Evolutionary conservation across 2,797 vertebrate genomes (phyloP).

Genomic region (Lerista edwardsae): DNA sequence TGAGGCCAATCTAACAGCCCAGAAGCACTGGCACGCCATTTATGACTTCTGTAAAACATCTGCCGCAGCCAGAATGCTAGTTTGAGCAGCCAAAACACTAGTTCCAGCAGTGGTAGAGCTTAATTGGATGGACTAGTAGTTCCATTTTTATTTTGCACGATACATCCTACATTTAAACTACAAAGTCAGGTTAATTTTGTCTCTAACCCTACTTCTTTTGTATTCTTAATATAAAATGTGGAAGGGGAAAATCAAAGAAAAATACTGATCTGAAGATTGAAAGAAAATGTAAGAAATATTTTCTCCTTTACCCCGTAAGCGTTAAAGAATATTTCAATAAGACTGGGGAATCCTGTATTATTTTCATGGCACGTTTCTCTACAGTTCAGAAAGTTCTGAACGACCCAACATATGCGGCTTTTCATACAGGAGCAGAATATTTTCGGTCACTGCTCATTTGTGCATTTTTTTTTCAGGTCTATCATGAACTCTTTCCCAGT

Average conservation of each 20-base stretch:
- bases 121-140: too few relatives aligned
- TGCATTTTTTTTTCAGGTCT: neutral
- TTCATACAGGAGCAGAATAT: neutral
- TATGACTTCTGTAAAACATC: too few relatives aligned
- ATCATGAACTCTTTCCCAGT: neutral
- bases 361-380: neutral
- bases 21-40: too few relatives aligned
- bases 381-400: neutral
- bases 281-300: neutral
- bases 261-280: neutral
- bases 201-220: too few relatives aligned
- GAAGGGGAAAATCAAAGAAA: neutral
- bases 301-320: neutral
- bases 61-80: too few relatives aligned
- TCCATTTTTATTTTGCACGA: too few relatives aligned
- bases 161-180: too few relatives aligned
- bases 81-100: too few relatives aligned
- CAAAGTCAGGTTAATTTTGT: too few relatives aligned
- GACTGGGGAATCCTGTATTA: neutral
- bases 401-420: neutral
- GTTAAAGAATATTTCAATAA: neutral
- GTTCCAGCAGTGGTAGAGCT: too few relatives aligned
- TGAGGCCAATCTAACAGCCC: too few relatives aligned
- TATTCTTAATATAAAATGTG: neutral
- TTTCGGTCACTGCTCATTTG: neutral